Percentiles rank a stretch among this genome's conserved stretches.
Evolutionary conservation across 2,888 invertebrate species (phyloP).

Genomic region (Morpho helenor): DNA sequence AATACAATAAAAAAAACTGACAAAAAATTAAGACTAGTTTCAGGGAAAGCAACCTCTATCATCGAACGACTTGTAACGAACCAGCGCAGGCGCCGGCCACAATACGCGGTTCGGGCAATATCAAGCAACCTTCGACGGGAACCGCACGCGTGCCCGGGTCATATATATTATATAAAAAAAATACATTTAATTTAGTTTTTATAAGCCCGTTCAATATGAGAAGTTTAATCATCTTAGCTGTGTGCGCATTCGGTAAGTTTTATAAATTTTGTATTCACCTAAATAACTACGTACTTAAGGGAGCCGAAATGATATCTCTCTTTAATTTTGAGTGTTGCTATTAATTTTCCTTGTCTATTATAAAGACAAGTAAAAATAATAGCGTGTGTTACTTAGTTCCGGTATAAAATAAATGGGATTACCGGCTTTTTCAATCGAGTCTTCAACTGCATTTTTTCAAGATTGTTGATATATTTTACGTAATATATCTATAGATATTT

Average conservation of each 20-base stretch:
- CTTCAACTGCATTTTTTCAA: too few species aligned
- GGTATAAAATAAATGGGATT: slow-evolving; percentile 1
- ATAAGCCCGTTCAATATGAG: slow-evolving; percentile 47
- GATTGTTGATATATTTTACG: too few species aligned
- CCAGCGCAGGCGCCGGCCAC: slow-evolving; percentile 39
- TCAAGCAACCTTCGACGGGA: slow-evolving; percentile 60
- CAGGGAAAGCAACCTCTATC: slow-evolving; percentile 21
- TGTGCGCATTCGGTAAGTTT: slow-evolving; percentile 60
- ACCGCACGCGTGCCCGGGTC: slow-evolving; percentile 55
- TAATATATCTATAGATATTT: too few species aligned
- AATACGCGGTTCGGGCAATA: slow-evolving; percentile 55
- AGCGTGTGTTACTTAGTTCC: background rate
- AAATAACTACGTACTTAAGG: background rate
- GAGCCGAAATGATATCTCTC: background rate
- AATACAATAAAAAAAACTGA: background rate
- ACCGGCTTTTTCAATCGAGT: background rate
- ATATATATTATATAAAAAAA: slow-evolving; percentile 33
- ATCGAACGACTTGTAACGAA: slow-evolving; percentile 15
- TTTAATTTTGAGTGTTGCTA: too few species aligned
- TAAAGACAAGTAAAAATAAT: too few species aligned
- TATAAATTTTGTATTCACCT: background rate
- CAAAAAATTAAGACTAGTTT: slow-evolving; percentile 14
- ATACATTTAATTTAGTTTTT: slow-evolving; percentile 33
- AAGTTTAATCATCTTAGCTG: slow-evolving; percentile 51
- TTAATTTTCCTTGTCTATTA: too few species aligned